These are phyloP conservation scores for Pterocles orientalis DNA, from an alignment of 2,113 vertebrate species.

Conservation along the genomic window DNA sequence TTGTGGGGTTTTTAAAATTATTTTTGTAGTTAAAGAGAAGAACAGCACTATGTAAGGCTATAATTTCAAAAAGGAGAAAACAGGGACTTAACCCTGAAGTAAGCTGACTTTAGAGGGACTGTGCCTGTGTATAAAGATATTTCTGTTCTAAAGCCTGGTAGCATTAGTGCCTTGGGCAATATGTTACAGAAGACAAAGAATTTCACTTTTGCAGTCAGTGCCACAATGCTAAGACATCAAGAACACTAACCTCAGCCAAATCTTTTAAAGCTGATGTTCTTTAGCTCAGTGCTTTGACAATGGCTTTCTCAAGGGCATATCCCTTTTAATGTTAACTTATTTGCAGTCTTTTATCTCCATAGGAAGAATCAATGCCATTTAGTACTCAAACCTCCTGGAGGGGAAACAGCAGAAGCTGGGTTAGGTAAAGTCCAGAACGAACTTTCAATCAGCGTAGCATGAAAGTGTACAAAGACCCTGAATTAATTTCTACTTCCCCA, in stretches of 20 bases:
- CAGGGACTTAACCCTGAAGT: neutral
- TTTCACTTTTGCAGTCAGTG: conserved; percentile 12
- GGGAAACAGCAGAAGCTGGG: neutral
- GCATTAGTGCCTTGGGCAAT: neutral
- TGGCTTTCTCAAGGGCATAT: conserved; percentile 53
- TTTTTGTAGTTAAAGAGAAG: neutral
- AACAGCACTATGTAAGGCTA: neutral
- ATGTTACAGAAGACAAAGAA: neutral
- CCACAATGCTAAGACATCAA: conserved; percentile 24
- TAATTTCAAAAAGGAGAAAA: neutral
- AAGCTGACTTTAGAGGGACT: neutral
- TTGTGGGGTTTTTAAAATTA: neutral
- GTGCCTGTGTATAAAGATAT: neutral
- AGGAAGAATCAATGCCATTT: conserved; percentile 29
- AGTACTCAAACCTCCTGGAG: conserved; percentile 14
- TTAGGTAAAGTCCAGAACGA: conserved; percentile 28
- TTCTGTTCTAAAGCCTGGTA: neutral
- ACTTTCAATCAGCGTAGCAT: neutral
- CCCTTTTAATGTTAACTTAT: conserved; percentile 23
- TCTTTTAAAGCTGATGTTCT: conserved; percentile 23
- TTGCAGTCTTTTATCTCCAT: conserved; percentile 57
- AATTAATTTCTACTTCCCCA: neutral
- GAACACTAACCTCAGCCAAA: conserved; percentile 13
- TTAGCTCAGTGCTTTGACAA: conserved; percentile 29
- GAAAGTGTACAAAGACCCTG: neutral